Conservation (phyloP, 2,888 invertebrate species). For the Phoronis australis region DNA sequence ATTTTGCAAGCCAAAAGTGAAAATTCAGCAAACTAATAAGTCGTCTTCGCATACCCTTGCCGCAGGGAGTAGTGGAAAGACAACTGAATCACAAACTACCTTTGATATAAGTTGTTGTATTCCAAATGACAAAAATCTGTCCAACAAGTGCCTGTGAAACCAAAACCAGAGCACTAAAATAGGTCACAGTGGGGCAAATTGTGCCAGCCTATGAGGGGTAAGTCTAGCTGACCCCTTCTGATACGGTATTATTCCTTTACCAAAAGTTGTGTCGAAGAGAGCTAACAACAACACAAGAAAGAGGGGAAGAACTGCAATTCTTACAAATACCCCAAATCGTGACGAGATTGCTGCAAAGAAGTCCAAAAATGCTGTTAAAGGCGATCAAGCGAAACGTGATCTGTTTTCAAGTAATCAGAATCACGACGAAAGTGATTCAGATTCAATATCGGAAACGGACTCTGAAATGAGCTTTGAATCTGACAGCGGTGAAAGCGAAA, state of each 20-base stretch:
- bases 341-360: not conserved
- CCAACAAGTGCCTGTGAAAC: too few relatives aligned
- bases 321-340: not conserved
- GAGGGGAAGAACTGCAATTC: not conserved
- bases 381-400: not conserved
- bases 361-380: not conserved
- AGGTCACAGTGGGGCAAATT: too few relatives aligned
- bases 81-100: too few relatives aligned
- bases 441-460: slow-evolving; percentile 1
- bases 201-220: too few relatives aligned
- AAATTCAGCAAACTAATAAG: too few relatives aligned
- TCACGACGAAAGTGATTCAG: not conserved
- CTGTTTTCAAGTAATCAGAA: not conserved
- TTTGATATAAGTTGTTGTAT: too few relatives aligned
- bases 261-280: not conserved
- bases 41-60: too few relatives aligned
- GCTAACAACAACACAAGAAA: not conserved
- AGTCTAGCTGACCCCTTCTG: not conserved
- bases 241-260: not conserved
- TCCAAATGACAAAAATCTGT: too few relatives aligned
- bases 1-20: too few relatives aligned
- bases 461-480: slow-evolving; percentile 4
- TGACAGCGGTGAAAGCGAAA: slow-evolving; percentile 1
- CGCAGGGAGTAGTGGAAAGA: too few relatives aligned
- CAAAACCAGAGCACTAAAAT: too few relatives aligned